Evolutionary conservation across 2,797 vertebrate genomes (phyloP).

Genomic region (Cottoperca gobio): DNA sequence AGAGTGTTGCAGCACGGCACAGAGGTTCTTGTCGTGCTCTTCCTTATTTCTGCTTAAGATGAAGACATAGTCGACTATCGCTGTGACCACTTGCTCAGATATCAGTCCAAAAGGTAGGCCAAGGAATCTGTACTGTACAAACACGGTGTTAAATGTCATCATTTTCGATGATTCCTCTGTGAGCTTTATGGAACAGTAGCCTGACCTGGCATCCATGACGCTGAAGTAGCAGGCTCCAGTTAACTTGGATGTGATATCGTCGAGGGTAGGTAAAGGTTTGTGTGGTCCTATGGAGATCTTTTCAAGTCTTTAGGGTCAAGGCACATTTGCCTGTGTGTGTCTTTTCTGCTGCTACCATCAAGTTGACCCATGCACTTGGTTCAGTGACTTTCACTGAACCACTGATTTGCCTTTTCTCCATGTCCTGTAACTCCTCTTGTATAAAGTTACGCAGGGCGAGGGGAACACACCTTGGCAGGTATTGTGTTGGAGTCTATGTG

Average conservation of each 20-base stretch:
- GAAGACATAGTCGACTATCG: constrained; percentile 31
- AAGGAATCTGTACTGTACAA: constrained; percentile 20
- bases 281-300: constrained; percentile 32
- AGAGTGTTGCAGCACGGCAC: constrained; percentile 23
- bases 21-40: constrained; percentile 33
- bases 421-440: constrained; percentile 10
- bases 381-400: constrained; percentile 36
- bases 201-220: constrained; percentile 30
- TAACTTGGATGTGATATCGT: constrained; percentile 14
- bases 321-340: constrained; percentile 22
- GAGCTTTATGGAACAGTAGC: constrained; percentile 25
- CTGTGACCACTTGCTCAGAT: constrained; percentile 1
- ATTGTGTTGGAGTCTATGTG: constrained; percentile 13
- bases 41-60: constrained; percentile 18
- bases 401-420: constrained; percentile 18
- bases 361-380: constrained; percentile 35
- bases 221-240: constrained; percentile 19
- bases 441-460: no score
- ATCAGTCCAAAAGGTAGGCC: constrained; percentile 5
- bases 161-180: constrained; percentile 27
- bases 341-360: constrained; percentile 32
- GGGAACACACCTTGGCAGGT: constrained; percentile 18
- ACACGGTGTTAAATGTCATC: constrained; percentile 41
- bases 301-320: constrained; percentile 27
- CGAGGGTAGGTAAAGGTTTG: constrained; percentile 22